These are phyloP conservation scores for Epinephelus lanceolatus DNA, from an alignment of 2,113 vertebrate genomes.

Conservation along the genomic window DNA sequence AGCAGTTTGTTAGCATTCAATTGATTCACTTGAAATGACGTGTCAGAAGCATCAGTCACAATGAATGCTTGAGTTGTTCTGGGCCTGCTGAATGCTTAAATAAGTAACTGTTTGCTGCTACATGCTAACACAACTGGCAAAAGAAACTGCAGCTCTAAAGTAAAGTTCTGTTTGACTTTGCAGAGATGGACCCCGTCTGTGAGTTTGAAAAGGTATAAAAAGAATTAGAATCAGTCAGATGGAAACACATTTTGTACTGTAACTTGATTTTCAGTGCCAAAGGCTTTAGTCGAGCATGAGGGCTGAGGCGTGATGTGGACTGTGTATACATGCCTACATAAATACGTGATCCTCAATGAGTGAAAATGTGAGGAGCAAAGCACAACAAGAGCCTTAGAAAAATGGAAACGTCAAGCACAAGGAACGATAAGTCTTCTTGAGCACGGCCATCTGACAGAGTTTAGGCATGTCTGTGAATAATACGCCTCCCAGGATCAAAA, in stretches of 20 bases:
- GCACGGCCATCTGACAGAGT: constrained; percentile 41
- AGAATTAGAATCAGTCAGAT: background rate
- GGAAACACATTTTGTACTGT: background rate
- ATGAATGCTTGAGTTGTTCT: background rate
- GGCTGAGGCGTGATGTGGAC: background rate
- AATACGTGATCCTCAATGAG: constrained; percentile 10
- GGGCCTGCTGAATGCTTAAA: background rate
- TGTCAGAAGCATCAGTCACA: background rate
- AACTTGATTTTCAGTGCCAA: background rate
- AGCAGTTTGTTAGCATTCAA: too few species aligned
- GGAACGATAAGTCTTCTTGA: constrained; percentile 19
- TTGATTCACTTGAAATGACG: too few species aligned
- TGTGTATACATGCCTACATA: constrained; percentile 19
- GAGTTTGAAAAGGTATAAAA: background rate
- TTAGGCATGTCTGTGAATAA: constrained; percentile 46
- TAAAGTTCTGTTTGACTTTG: background rate
- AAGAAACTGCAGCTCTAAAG: background rate
- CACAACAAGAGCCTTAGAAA: constrained; percentile 28
- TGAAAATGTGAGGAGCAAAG: constrained; percentile 24
- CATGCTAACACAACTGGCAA: background rate
- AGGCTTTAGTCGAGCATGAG: background rate
- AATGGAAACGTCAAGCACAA: constrained; percentile 22
- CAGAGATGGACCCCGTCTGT: background rate
- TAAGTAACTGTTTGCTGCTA: background rate
- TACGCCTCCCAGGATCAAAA: constrained; percentile 18